Evolutionary conservation across 2,797 vertebrate species (phyloP).

Genomic region (Aselliscus stoliczkanus): DNA sequence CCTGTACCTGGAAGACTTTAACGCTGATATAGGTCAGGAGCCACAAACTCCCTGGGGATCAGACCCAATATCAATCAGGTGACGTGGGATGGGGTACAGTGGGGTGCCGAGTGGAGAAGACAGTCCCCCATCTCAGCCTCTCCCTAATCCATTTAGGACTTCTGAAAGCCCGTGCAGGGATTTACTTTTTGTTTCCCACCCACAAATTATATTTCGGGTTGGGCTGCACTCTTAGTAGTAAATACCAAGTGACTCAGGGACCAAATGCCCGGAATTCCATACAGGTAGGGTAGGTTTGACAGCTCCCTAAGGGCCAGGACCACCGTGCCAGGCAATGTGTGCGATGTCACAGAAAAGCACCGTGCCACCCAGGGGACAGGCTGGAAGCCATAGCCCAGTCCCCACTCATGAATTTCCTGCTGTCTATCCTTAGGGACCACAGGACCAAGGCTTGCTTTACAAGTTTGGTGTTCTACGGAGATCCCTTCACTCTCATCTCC

Average conservation of each 20-base stretch:
- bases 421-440: neutral
- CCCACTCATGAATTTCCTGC: too few species aligned
- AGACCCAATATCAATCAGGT: neutral
- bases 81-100: rapidly evolving
- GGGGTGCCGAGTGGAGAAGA: neutral
- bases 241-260: slow-evolving; percentile 15
- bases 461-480: rapidly evolving
- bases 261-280: neutral
- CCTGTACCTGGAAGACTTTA: slow-evolving; percentile 8
- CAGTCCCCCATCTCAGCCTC: neutral
- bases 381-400: too few species aligned
- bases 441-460: neutral
- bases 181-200: neutral
- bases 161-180: neutral
- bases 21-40: neutral
- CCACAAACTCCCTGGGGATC: neutral
- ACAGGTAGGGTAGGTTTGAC: neutral
- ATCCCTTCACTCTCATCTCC: rapidly evolving
- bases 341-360: neutral
- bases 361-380: rapidly evolving
- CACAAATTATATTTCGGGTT: neutral
- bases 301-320: neutral
- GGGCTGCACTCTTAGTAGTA: neutral
- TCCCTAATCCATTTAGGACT: neutral
- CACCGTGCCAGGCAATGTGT: rapidly evolving